These are phyloP conservation scores for Argyresthia goedartella DNA, from an alignment of 2,888 invertebrate genomes.

Conservation along the genomic window DNA sequence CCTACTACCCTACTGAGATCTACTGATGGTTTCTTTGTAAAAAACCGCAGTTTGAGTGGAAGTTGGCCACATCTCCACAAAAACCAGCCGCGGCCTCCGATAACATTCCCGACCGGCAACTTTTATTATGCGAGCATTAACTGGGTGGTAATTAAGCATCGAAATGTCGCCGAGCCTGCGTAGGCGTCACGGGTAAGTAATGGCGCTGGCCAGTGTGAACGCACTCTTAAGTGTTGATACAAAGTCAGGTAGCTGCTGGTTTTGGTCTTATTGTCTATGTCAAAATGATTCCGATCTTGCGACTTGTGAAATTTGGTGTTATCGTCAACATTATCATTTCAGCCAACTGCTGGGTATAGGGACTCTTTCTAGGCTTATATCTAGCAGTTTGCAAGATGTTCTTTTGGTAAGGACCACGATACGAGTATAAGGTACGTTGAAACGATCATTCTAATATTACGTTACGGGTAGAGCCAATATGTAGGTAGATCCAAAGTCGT, in stretches of 20 bases:
- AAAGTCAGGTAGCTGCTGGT: not conserved
- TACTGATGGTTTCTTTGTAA: not conserved
- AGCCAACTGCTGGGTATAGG: too few relatives aligned
- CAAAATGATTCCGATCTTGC: too few relatives aligned
- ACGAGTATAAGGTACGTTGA: too few relatives aligned
- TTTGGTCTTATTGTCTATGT: not conserved
- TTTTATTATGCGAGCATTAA: conserved; percentile 41
- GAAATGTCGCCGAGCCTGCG: conserved; percentile 34
- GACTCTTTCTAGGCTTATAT: too few relatives aligned
- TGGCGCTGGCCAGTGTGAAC: conserved; percentile 15
- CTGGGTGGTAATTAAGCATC: conserved; percentile 55
- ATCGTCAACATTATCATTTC: too few relatives aligned
- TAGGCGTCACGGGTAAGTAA: conserved; percentile 47
- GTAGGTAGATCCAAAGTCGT: too few relatives aligned
- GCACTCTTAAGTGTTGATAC: not conserved
- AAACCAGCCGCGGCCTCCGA: conserved; percentile 20
- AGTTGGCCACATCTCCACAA: conserved; percentile 17
- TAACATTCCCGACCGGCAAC: conserved; percentile 41
- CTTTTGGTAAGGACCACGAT: too few relatives aligned
- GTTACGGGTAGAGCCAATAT: too few relatives aligned
- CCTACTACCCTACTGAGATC: not conserved
- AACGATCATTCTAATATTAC: too few relatives aligned
- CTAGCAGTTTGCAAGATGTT: too few relatives aligned
- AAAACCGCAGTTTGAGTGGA: not conserved
- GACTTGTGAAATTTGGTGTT: too few relatives aligned